Evolutionary conservation across 2,797 vertebrate genomes (phyloP).

Genomic region (Clarias platycephalus): DNA sequence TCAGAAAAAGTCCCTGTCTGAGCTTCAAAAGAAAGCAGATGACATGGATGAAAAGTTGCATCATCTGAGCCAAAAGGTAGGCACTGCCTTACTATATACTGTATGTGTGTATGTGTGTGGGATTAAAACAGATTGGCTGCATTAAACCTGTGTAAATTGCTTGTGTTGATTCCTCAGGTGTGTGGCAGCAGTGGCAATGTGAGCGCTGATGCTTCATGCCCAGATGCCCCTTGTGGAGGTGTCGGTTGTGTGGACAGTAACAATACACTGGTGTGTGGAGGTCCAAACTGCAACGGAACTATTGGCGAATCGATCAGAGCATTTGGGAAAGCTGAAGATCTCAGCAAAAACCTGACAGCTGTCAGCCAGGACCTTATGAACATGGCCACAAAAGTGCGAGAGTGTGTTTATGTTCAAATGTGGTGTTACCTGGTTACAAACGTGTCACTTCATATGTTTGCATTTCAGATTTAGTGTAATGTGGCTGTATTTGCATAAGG

Average conservation of each 20-base stretch:
- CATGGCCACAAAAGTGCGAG: constrained; percentile 65
- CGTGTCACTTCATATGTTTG: background rate
- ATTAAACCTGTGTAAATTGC: background rate
- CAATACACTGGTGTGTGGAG: constrained; percentile 73
- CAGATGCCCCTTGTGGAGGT: constrained; percentile 73
- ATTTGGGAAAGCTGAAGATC: constrained; percentile 62
- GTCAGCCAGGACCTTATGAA: constrained; percentile 69
- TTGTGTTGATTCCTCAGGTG: constrained; percentile 61
- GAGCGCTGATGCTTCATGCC: constrained; percentile 66
- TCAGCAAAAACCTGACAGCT: constrained; percentile 65
- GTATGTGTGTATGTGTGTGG: background rate
- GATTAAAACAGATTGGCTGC: background rate
- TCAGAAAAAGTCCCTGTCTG: constrained; percentile 72
- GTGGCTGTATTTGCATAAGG: background rate
- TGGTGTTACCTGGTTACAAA: background rate
- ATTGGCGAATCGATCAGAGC: constrained; percentile 69
- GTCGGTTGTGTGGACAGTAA: constrained; percentile 73
- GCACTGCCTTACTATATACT: background rate
- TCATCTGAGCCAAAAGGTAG: constrained; percentile 76
- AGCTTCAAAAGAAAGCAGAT: constrained; percentile 70
- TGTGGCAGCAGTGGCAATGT: constrained; percentile 68
- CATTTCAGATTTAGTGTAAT: background rate
- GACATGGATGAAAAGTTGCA: constrained; percentile 65
- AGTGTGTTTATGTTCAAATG: background rate
- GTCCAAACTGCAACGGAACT: constrained; percentile 74